Evolutionary conservation across 2,113 vertebrate species (phyloP).

Genomic region (Pelusios castaneus): DNA sequence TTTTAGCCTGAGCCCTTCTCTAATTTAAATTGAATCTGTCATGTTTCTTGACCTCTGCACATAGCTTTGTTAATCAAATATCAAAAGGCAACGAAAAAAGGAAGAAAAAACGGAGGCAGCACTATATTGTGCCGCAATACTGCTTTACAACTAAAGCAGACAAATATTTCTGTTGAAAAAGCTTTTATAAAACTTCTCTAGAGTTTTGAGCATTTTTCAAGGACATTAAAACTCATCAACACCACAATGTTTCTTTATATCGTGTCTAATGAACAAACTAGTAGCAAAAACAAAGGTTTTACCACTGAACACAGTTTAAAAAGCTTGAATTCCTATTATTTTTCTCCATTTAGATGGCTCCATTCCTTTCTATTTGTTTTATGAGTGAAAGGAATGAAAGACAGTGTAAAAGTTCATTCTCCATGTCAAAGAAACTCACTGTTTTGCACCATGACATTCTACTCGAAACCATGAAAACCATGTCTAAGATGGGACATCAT

Average conservation of each 20-base stretch:
- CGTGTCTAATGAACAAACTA: not conserved
- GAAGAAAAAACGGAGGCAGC: not conserved
- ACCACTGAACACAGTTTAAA: not conserved
- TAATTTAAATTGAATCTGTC: not conserved
- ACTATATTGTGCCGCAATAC: not conserved
- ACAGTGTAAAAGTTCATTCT: slow-evolving; percentile 36
- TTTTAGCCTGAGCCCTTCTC: not conserved
- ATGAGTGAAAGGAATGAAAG: slow-evolving; percentile 18
- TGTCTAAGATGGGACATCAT: not conserved
- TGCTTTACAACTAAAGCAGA: not conserved
- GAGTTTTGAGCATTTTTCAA: not conserved
- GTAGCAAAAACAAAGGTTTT: not conserved
- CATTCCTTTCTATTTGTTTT: not conserved
- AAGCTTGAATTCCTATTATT: not conserved
- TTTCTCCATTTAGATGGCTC: not conserved
- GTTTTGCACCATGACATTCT: slow-evolving; percentile 46
- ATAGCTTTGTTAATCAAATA: not conserved
- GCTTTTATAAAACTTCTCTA: not conserved
- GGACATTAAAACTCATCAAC: not conserved
- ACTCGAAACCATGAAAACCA: slow-evolving; percentile 49
- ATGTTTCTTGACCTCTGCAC: not conserved
- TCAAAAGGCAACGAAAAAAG: not conserved
- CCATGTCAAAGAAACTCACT: not conserved
- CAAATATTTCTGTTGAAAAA: not conserved
- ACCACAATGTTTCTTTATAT: not conserved